Evolutionary conservation across 2,113 vertebrate genomes (phyloP).

Genomic region (Perognathus longimembris): DNA sequence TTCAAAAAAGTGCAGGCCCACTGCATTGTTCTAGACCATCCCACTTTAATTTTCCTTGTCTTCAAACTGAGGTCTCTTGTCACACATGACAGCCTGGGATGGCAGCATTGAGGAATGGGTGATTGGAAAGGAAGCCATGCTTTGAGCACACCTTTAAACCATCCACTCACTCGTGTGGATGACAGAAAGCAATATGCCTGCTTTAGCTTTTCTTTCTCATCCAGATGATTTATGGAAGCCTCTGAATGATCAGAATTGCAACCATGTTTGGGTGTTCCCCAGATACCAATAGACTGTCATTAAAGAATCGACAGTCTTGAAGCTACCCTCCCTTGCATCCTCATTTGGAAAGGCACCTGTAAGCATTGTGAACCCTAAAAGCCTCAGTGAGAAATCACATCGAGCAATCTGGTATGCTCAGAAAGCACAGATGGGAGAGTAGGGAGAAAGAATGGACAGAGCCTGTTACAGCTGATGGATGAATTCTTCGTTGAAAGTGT

Average conservation of each 20-base stretch:
- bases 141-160: slow-evolving; percentile 31
- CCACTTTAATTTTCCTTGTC: background rate
- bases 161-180: slow-evolving; percentile 35
- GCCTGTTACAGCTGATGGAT: background rate
- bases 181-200: slow-evolving; percentile 57
- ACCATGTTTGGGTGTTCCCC: slow-evolving; percentile 23
- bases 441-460: slow-evolving; percentile 18
- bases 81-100: background rate
- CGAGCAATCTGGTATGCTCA: slow-evolving; percentile 24
- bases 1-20: background rate
- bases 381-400: slow-evolving; percentile 36
- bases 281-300: slow-evolving; percentile 52
- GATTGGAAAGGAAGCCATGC: slow-evolving; percentile 20
- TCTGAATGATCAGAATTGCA: slow-evolving; percentile 63
- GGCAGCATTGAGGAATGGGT: slow-evolving; percentile 10
- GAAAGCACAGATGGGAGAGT: background rate
- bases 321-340: background rate
- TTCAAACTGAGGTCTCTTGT: slow-evolving; percentile 4
- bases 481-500: background rate
- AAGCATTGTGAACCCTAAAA: slow-evolving; percentile 31
- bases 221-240: slow-evolving; percentile 69
- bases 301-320: slow-evolving; percentile 25
- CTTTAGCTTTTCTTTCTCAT: slow-evolving; percentile 66
- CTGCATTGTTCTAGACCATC: background rate
- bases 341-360: slow-evolving; percentile 51